Percentiles rank a stretch among this genome's conserved stretches.
Evolutionary conservation across 2,113 vertebrate genomes (phyloP).

Genomic region (Tragelaphus buxtoni): DNA sequence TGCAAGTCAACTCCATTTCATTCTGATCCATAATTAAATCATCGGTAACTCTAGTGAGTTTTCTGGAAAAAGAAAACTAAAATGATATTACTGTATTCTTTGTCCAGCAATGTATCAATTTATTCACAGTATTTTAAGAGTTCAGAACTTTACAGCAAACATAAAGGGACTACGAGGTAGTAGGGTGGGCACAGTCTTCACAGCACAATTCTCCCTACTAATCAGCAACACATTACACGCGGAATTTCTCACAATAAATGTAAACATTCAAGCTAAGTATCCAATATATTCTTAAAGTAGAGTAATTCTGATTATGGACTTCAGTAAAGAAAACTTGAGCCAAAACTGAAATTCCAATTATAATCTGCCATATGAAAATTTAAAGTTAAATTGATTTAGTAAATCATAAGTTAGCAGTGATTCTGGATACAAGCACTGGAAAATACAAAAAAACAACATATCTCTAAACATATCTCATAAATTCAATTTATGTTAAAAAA

Average conservation of each 20-base stretch:
- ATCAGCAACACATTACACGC: neutral
- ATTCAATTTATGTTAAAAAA: neutral
- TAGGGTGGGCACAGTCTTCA: neutral
- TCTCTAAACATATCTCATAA: neutral
- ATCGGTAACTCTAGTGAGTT: neutral
- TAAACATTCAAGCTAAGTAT: neutral
- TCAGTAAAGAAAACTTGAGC: neutral
- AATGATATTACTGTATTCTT: neutral
- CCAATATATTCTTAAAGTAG: neutral
- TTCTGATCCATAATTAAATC: neutral
- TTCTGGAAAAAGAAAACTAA: constrained; percentile 10
- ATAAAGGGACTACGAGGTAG: neutral
- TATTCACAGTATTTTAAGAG: neutral
- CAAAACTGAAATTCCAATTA: neutral
- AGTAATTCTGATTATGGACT: neutral
- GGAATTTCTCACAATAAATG: neutral
- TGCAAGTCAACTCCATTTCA: neutral
- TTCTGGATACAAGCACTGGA: neutral
- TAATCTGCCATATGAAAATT: neutral
- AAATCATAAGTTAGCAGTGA: neutral
- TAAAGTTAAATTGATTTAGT: neutral
- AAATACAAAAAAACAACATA: neutral
- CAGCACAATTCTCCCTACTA: neutral
- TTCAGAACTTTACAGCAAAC: neutral
- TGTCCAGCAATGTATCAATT: neutral